Conservation (phyloP, 2,888 invertebrate genomes). For the Phalera bucephala region DNA sequence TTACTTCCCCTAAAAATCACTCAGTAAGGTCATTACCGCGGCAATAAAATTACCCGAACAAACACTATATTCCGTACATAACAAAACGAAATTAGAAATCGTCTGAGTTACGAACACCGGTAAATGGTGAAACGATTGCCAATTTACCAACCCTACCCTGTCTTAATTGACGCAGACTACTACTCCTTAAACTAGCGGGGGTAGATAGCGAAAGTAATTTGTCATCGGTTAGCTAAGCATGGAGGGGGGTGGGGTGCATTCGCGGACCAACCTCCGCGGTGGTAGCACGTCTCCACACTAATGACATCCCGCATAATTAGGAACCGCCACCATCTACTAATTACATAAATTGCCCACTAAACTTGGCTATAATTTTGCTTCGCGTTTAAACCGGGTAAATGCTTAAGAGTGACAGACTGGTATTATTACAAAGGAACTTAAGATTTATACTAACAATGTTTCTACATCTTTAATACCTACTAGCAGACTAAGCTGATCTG, state of each 20-base stretch:
- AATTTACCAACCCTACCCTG: slow-evolving; percentile 77
- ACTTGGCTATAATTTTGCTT: slow-evolving; percentile 71
- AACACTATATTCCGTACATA: slow-evolving; percentile 32
- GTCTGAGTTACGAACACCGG: slow-evolving; percentile 64
- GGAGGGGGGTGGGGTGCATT: slow-evolving; percentile 38
- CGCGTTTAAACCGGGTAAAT: slow-evolving; percentile 45
- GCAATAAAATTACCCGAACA: slow-evolving; percentile 32
- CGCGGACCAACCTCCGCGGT: slow-evolving; percentile 49
- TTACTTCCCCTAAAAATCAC: slow-evolving; percentile 48
- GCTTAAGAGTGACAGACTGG: slow-evolving; percentile 34
- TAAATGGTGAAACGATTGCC: slow-evolving; percentile 79
- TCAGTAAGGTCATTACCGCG: slow-evolving; percentile 47
- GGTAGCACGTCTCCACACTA: slow-evolving; percentile 67
- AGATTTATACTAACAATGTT: too few species aligned
- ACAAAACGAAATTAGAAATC: slow-evolving; percentile 64
- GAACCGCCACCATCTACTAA: slow-evolving; percentile 74
- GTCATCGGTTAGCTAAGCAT: slow-evolving; percentile 79
- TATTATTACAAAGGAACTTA: slow-evolving; percentile 22
- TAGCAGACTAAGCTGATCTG: too few species aligned
- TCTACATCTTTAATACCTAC: too few species aligned
- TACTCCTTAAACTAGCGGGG: slow-evolving; percentile 74
- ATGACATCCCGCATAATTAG: slow-evolving; percentile 80
- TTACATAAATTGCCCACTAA: slow-evolving; percentile 79
- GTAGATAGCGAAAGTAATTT: slow-evolving; percentile 75
- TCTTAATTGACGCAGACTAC: slow-evolving; percentile 79